phyloP scores from a whole-genome alignment of 2,888 invertebrate species.

The Folsomia manolachei region DNA sequence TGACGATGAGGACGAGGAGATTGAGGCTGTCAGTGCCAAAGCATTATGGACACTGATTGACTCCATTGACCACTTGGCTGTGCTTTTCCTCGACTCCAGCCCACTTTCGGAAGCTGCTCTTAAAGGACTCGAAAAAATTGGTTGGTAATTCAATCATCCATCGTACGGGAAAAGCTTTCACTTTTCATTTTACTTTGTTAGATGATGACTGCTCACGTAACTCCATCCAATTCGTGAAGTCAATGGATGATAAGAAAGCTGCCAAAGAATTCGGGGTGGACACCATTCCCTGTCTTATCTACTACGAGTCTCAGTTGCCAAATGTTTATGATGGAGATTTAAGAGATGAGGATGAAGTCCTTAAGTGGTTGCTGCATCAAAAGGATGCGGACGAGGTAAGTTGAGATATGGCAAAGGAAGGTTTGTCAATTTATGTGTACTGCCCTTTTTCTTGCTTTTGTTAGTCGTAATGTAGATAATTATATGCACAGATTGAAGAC shows the following conservation, averaged over 20 bases:
- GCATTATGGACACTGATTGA: conserved; percentile 74
- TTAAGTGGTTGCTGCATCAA: conserved; percentile 54
- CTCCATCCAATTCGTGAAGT: conserved; percentile 81
- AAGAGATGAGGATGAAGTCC: conserved; percentile 53
- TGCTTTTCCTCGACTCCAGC: conserved; percentile 81
- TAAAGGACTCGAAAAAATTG: conserved; percentile 79
- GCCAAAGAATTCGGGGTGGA: conserved; percentile 84
- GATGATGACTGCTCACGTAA: conserved; percentile 34
- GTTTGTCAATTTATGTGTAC: no score
- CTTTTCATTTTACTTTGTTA: no score
- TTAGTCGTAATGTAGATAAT: no score
- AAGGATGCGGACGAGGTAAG: conserved; percentile 53
- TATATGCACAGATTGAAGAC: conserved; percentile 55
- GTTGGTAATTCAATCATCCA: no score
- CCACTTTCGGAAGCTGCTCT: conserved; percentile 79
- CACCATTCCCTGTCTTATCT: conserved; percentile 77
- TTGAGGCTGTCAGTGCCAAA: conserved; percentile 70
- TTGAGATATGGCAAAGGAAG: no score
- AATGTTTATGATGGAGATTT: conserved; percentile 77
- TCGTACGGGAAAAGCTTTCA: background rate
- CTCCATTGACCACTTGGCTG: conserved; percentile 86
- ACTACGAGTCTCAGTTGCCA: conserved; percentile 89
- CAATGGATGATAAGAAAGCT: conserved; percentile 80
- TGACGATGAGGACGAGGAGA: conserved; percentile 86
- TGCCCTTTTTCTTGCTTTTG: no score